These are phyloP conservation scores for Lepidonotus clava DNA, from an alignment of 2,888 invertebrate species.

Conservation along the genomic window DNA sequence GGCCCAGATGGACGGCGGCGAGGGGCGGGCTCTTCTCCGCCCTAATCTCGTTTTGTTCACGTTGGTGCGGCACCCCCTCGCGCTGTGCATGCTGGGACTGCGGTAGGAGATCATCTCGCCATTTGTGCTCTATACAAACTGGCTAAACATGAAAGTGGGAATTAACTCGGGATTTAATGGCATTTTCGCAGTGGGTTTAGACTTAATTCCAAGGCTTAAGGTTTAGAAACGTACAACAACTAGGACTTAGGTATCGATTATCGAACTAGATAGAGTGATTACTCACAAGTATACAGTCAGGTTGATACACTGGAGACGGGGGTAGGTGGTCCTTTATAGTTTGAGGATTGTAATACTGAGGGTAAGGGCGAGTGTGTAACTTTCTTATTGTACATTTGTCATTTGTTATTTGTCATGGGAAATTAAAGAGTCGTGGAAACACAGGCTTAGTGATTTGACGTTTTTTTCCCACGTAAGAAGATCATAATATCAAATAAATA, in stretches of 20 bases:
- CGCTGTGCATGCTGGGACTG: not conserved
- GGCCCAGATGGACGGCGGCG: not conserved
- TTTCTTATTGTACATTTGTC: too few species aligned
- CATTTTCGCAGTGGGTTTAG: not conserved
- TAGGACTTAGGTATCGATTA: not conserved
- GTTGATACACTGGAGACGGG: too few species aligned
- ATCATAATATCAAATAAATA: too few species aligned
- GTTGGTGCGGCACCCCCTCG: not conserved
- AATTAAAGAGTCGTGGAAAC: too few species aligned
- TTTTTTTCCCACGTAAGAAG: too few species aligned
- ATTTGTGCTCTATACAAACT: not conserved
- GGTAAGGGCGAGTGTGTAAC: too few species aligned
- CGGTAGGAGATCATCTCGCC: not conserved
- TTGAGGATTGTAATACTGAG: too few species aligned
- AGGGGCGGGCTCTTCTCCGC: not conserved
- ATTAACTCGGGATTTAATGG: slow-evolving; percentile 1
- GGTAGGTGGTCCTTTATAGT: too few species aligned
- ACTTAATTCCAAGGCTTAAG: not conserved
- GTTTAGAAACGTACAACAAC: not conserved
- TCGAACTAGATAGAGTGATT: not conserved
- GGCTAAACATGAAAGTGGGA: not conserved
- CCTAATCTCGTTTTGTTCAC: not conserved
- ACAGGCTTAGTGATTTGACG: too few species aligned
- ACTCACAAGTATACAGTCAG: too few species aligned
- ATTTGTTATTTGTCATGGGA: too few species aligned